Evolutionary conservation across 2,797 vertebrate genomes (phyloP).

Genomic region (Enteromius fasciolatus): DNA sequence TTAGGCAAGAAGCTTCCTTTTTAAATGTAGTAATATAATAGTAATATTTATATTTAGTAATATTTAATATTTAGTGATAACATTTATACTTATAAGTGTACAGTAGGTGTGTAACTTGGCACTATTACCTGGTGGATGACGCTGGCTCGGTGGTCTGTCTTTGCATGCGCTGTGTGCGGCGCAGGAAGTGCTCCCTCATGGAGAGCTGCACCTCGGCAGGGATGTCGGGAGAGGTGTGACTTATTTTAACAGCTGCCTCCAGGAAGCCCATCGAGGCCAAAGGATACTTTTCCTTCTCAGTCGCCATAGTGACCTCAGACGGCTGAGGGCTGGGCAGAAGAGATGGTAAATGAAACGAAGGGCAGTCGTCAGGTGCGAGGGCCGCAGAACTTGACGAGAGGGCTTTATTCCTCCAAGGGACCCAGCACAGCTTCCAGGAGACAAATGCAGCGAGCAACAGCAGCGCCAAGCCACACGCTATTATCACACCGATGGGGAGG

Average conservation of each 20-base stretch:
- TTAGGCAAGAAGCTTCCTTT: not conserved
- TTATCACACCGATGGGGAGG: constrained; percentile 88
- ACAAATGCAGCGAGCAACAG: constrained; percentile 89
- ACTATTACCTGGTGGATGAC: constrained; percentile 89
- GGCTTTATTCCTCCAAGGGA: constrained; percentile 88
- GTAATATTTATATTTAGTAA: not conserved
- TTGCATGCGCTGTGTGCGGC: constrained; percentile 90
- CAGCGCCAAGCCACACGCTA: constrained; percentile 89
- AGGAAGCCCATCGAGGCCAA: constrained; percentile 86
- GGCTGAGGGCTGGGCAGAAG: constrained; percentile 63
- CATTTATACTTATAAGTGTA: not conserved
- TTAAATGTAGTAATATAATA: not conserved
- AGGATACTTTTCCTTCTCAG: constrained; percentile 93
- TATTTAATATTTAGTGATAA: not conserved
- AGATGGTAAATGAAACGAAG: constrained; percentile 63
- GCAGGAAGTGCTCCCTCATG: constrained; percentile 93
- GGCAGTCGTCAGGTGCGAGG: constrained; percentile 69
- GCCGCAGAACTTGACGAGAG: constrained; percentile 74
- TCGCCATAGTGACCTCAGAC: constrained; percentile 84
- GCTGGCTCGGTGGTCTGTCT: constrained; percentile 93
- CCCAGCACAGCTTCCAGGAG: constrained; percentile 95
- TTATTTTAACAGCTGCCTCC: constrained; percentile 97
- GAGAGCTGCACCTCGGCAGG: constrained; percentile 96
- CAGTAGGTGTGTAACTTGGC: not conserved
- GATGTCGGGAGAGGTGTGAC: constrained; percentile 97